Evolutionary conservation across 2,888 invertebrate species (phyloP), one percentile per base, ranked within the genome.

Genomic region (Tiphia femorata): DNA sequence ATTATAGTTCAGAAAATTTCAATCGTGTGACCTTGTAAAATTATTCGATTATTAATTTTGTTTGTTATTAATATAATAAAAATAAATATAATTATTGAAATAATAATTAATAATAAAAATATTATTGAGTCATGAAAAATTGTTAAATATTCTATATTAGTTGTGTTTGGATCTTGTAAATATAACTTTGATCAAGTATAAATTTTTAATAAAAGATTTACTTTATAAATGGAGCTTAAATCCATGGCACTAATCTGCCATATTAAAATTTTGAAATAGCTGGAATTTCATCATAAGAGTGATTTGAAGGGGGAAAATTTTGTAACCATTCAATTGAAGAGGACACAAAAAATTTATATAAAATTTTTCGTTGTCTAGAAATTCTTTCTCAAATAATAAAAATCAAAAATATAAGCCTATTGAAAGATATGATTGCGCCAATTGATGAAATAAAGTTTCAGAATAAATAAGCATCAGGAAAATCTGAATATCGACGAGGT

Each of bases 381-480:
- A n/a, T n/a, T n/a, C n/a, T n/a, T n/a, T n/a, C n/a, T n/a, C n/a
- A n/a, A n/a, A n/a, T n/a, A n/a, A n/a, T n/a, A n/a, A n/a, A n/a
- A n/a, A n/a, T n/a, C n/a, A n/a, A n/a, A n/a, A 19, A 41, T 21
- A 44, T 14, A 14, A 38, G 20, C 35, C 23, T 0, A 79, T 85
- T 25, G 4, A 47, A 29, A 0, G 46, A 40, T 38, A 70, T 60
- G 47, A 64, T 50, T 53, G 43, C 33, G 30, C 51, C 58, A 14
- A 53, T 29, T 8, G 58, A 46, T 23, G 46, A 60, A 35, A 58
- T 33, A 17, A 42, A 5, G 41, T 38, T 49, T 49, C 14, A 40
- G 0, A 14, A 41, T 3, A 90, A 87, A 86, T 87, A 88, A 90
- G 90, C 87, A 89, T 82, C 76, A 43, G 85, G 89, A 88, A 89